phyloP scores from a whole-genome alignment of 2,797 vertebrate species.

The Anabas testudineus region DNA sequence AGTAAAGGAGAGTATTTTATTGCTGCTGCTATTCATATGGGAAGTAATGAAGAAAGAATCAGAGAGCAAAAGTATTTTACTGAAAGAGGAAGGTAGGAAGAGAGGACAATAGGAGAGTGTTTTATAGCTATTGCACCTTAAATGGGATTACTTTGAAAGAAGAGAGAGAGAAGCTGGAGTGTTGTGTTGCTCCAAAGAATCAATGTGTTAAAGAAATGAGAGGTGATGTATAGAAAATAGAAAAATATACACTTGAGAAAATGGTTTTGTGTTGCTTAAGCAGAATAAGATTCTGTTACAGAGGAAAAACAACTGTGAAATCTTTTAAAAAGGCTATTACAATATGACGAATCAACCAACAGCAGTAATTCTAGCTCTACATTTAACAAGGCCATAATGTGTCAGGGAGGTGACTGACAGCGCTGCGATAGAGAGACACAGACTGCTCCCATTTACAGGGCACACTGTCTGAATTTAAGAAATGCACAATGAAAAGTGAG shows the following conservation, averaged over 20 bases:
- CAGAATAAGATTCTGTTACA: too few relatives aligned
- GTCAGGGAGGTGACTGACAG: too few relatives aligned
- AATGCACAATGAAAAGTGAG: too few relatives aligned
- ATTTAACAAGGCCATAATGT: too few relatives aligned
- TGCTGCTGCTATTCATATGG: conserved; percentile 12
- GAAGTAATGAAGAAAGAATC: conserved; percentile 20
- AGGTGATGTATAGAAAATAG: not conserved
- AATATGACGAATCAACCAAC: too few relatives aligned
- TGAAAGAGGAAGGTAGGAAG: not conserved
- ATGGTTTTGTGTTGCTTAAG: too few relatives aligned
- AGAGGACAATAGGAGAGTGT: conserved; percentile 1
- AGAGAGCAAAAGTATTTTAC: conserved; percentile 15
- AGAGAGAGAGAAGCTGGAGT: not conserved
- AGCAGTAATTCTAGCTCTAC: too few relatives aligned
- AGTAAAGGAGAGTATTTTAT: conserved; percentile 16
- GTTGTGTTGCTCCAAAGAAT: conserved; percentile 4
- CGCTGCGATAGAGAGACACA: too few relatives aligned
- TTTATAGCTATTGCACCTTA: conserved; percentile 7
- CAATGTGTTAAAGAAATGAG: not conserved
- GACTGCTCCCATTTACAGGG: too few relatives aligned
- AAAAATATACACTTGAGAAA: too few relatives aligned
- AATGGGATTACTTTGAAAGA: conserved; percentile 21
- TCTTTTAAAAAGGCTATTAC: too few relatives aligned
- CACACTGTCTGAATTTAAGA: too few relatives aligned
- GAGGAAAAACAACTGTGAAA: not conserved